A percentile compares a stretch with the other conserved stretches of the same genome.
These are phyloP conservation scores for Pachliopta kotzebuea DNA, from an alignment of 2,888 invertebrate species.

Conservation along the genomic window DNA sequence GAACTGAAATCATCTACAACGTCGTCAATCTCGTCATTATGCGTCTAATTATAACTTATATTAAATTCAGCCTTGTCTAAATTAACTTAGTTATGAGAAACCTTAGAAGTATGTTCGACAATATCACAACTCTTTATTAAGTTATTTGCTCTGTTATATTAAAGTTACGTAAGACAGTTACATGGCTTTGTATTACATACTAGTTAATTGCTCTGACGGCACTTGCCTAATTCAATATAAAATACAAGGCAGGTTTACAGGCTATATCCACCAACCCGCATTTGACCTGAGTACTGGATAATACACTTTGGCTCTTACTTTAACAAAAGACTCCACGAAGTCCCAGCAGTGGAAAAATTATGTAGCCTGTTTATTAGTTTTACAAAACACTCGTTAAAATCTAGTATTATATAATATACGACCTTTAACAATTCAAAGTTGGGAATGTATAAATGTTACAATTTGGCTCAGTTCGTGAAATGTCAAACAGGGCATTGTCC, in stretches of 20 bases:
- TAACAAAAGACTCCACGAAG: too few species aligned
- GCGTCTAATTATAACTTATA: too few species aligned
- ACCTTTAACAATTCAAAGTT: slow-evolving; percentile 5
- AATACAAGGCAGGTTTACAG: too few species aligned
- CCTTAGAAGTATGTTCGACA: slow-evolving; percentile 6
- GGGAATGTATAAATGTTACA: slow-evolving; percentile 1
- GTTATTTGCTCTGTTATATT: slow-evolving; percentile 12
- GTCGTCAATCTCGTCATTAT: too few species aligned
- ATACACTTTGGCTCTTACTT: too few species aligned
- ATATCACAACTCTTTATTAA: slow-evolving; percentile 15
- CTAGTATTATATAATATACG: not conserved
- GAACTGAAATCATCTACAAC: too few species aligned
- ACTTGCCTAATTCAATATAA: not conserved
- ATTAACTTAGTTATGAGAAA: slow-evolving; percentile 13
- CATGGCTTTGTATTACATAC: slow-evolving; percentile 10
- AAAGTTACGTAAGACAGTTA: slow-evolving; percentile 14
- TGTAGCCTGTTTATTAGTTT: too few species aligned
- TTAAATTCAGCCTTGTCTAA: not conserved
- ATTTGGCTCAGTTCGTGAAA: slow-evolving; percentile 8
- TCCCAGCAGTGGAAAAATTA: too few species aligned
- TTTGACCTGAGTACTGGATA: too few species aligned
- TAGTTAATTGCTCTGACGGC: not conserved
- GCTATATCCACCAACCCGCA: too few species aligned
- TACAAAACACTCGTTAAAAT: too few species aligned
- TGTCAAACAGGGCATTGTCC: not conserved